Evolutionary conservation across 2,797 vertebrate genomes (phyloP), one percentile per base, ranked within the genome.

Genomic region (Anguilla marmorata): DNA sequence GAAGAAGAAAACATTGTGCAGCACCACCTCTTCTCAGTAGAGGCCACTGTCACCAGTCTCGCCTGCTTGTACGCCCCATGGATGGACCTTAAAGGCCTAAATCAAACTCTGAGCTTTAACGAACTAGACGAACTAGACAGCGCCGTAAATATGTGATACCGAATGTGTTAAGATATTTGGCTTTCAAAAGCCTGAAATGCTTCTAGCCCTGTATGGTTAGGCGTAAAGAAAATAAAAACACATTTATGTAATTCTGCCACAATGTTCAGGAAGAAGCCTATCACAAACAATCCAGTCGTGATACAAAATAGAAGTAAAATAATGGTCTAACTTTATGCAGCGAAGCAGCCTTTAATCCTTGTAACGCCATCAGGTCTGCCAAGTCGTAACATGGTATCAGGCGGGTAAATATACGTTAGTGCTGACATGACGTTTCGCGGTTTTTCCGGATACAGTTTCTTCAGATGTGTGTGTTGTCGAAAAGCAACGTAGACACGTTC

Each of bases 31-130:
- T 60, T 54, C 11, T 80, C 87, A 48, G 82, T 33, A 88, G 87
- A 74, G 82, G 82, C 12, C 87, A 66, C 87, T 88, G 82, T 88
- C 63, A 54, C 60, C 82, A 45, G 45, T 72, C 30, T 9, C 24
- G 33, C 79, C 16, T 12, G 16, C 82, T 48, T 41, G 24, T 74
- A 19, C n/a, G 56, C 63, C 14, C 24, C 56, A 41, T 21, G 19
- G 21, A 85, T 21, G 37, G 41, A 85, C 82, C 14, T 66, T 72
- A 7, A 50, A 52, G 33, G 7, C 8, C 37, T 50, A 14, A 30
- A 74, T 74, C 27, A 74, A 74, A 7, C 12, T 74, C 27, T 1
- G 69, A 74, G 11, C 14, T 33, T 19, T 9, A 74, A 14, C 19
- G 12, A 14, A 14, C 69, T 3, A 37, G 27, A 33, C 30, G 16